These are phyloP conservation scores for Leuciscus idus DNA, from an alignment of 2,113 vertebrate genomes.

Conservation along the genomic window DNA sequence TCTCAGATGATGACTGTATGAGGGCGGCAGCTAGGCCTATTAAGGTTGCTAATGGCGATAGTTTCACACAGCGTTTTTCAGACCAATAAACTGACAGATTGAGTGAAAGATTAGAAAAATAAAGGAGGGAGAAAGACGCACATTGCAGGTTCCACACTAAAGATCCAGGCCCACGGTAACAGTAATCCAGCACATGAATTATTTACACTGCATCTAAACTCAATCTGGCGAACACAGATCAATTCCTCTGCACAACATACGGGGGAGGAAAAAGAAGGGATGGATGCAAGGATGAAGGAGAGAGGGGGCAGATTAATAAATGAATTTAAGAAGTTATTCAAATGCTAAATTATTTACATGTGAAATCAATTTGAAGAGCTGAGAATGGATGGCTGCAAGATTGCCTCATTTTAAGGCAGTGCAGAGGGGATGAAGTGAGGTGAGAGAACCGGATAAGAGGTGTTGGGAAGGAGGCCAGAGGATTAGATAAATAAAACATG, in stretches of 20 bases:
- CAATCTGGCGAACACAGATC: constrained; percentile 45
- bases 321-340: constrained; percentile 51
- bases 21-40: neutral
- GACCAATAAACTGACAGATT: constrained; percentile 10
- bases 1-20: constrained; percentile 12
- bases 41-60: constrained; percentile 14
- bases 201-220: constrained; percentile 56
- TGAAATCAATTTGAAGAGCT: constrained; percentile 49
- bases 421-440: constrained; percentile 6
- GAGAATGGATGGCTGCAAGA: constrained; percentile 21
- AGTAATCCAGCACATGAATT: constrained; percentile 52
- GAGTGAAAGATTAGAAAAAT: neutral
- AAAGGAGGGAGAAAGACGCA: constrained; percentile 7
- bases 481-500: constrained; percentile 20
- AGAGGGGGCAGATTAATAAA: constrained; percentile 28
- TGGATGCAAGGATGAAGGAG: constrained; percentile 2
- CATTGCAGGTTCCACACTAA: constrained; percentile 11
- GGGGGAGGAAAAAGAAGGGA: constrained; percentile 23
- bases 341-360: constrained; percentile 56
- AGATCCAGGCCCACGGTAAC: constrained; percentile 30
- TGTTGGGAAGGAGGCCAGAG: neutral
- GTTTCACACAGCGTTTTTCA: neutral
- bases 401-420: constrained; percentile 18
- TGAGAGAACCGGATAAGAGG: neutral
- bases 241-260: constrained; percentile 47